A percentile compares a stretch with the other conserved stretches of the same genome.
Evolutionary conservation across 2,113 vertebrate genomes (phyloP).

Genomic region (Eptesicus fuscus): DNA sequence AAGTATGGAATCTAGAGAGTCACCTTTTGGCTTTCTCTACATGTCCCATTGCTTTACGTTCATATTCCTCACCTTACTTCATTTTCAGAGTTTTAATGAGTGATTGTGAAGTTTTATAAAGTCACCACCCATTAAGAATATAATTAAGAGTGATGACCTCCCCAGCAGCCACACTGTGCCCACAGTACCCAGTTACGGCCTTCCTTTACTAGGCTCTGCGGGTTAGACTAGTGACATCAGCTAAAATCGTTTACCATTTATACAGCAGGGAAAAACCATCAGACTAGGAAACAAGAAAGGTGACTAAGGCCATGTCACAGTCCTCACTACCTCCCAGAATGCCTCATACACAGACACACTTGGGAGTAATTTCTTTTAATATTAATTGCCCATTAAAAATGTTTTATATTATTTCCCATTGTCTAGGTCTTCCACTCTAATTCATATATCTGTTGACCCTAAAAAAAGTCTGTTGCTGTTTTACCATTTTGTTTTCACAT

Average conservation of each 20-base stretch:
- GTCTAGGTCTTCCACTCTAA: not conserved
- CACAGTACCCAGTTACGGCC: no score
- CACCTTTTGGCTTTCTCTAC: not conserved
- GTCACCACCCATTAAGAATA: not conserved
- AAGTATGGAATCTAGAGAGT: not conserved
- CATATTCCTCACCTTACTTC: not conserved
- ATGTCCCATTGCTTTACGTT: not conserved
- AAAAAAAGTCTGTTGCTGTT: not conserved
- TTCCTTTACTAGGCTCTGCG: not conserved
- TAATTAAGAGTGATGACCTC: not conserved
- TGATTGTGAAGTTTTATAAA: not conserved
- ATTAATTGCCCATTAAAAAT: not conserved
- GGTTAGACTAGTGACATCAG: no score
- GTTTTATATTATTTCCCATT: not conserved
- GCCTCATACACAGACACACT: not conserved
- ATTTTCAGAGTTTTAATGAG: not conserved
- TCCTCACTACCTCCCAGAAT: not conserved
- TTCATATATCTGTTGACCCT: not conserved
- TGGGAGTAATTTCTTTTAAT: not conserved
- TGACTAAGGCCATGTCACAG: rapidly evolving
- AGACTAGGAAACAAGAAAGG: not conserved
- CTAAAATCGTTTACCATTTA: not conserved
- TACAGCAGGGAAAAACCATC: not conserved
- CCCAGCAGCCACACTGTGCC: not conserved
- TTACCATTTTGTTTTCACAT: not conserved